Evolutionary conservation across 2,797 vertebrate species (phyloP), one percentile per base, ranked within the genome.

Genomic region (Epinephelus malabaricus): DNA sequence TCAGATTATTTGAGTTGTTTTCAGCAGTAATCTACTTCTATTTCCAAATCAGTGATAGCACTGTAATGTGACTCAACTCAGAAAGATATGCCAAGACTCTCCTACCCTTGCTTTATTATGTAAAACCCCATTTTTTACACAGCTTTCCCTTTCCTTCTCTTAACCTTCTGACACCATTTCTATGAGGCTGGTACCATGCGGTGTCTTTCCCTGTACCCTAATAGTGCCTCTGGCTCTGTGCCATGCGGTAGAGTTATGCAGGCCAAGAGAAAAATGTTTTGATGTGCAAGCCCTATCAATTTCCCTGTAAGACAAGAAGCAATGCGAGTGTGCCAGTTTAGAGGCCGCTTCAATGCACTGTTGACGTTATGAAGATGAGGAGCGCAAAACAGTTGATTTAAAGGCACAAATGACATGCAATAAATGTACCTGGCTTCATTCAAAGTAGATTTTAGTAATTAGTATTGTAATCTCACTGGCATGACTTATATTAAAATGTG

Each of bases 301-400:
- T 88, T 83, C 73, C 53, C 73, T 84, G 87, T 87, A 89, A 90
- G 76, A 84, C 61, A 83, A 86, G 84, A 88, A 70, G 85, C 73
- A 62, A 56, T 50, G 67, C 38, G 55, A 76, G 69, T 40, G 18
- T 40, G 51, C 27, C 54, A 84, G 61, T 67, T 71, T 10, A 27
- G 34, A 47, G 9, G 23, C 56, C 0, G 3, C 51, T 34, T 47
- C 43, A 21, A 30, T 6, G 18, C 43, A 59, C 73, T 69, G 69
- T 69, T 78, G 65, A 79, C 61, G 62, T 82, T 84, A 43, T 69
- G 14, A 69, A 43, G 60, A 60, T 6, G 13, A 64, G 18, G 47
- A 73, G 30, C 27, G 38, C 23, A 54, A 55, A 53, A 56, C 54
- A 66, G 23, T 23, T 6, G 10, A 73, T 64, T 0, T 18, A n/a